phyloP scores from a whole-genome alignment of 2,888 invertebrate species.

The Nudaria mundana region DNA sequence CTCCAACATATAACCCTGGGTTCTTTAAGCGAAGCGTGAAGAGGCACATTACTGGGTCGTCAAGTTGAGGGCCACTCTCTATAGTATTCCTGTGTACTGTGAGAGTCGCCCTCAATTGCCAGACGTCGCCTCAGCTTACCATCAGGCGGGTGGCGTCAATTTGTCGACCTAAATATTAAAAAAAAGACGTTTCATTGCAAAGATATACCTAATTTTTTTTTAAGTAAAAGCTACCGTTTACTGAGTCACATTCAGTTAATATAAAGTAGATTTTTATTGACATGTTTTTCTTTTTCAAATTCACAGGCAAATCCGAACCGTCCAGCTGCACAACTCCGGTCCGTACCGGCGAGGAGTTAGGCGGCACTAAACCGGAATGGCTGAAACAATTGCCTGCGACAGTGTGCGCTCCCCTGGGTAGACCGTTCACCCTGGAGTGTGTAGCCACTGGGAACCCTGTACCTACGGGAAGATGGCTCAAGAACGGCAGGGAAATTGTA shows the following conservation, averaged over 20 bases:
- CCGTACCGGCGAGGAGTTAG: conserved; percentile 92
- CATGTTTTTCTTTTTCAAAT: background rate
- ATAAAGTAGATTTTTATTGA: background rate
- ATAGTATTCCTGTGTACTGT: too few species aligned
- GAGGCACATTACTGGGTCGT: too few species aligned
- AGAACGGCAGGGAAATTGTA: conserved; percentile 94
- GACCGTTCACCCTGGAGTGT: conserved; percentile 91
- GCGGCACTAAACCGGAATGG: conserved; percentile 96
- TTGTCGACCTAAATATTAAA: too few species aligned
- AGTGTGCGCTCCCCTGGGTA: conserved; percentile 90
- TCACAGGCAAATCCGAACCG: conserved; percentile 87
- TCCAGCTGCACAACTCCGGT: conserved; percentile 96
- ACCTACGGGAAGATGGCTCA: conserved; percentile 94
- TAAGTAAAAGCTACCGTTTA: too few species aligned
- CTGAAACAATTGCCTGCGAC: conserved; percentile 88
- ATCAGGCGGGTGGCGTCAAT: too few species aligned
- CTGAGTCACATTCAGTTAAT: background rate
- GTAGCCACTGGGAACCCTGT: conserved; percentile 94
- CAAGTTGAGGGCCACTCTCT: too few species aligned
- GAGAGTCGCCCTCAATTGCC: too few species aligned
- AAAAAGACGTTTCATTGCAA: too few species aligned
- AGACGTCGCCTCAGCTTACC: too few species aligned
- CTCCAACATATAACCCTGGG: too few species aligned
- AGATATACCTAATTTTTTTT: too few species aligned
- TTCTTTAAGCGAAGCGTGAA: too few species aligned